Evolutionary conservation across 2,797 vertebrate species (phyloP), one percentile per base, ranked within the genome.

Genomic region (Sebastes diploproa): DNA sequence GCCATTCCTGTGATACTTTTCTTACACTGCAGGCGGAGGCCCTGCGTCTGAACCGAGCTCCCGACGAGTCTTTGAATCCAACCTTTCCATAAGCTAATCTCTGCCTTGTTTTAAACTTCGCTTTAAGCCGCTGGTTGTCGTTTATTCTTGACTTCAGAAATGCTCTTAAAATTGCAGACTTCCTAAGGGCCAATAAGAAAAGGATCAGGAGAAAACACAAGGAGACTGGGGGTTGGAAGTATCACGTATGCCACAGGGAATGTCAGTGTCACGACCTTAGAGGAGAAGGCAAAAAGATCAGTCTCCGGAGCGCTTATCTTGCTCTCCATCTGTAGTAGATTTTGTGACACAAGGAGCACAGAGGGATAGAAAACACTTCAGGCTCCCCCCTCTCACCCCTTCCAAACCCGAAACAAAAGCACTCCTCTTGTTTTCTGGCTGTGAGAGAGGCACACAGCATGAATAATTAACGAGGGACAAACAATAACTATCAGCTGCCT

Each of bases 201-300:
- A 75, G 75, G 78, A 86, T 89, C 69, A 86, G 76, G 54, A 75
- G 73, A 85, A 83, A 88, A 89, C 76, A 80, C 75, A 77, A 82
- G 74, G 55, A 72, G 81, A 62, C 65, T 66, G 86, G 80, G 86
- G 87, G 91, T 83, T 85, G 88, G 61, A 82, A 52, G 89, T 91
- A 95, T 94, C 93, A 89, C 90, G 84, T 92, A 86, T 91, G 94
- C 92, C 89, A 88, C 82, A 63, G 93, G 91, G 95, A 95, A 95
- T 95, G 94, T 94, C 93, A 94, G 93, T 94, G 94, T 95, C 94
- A 93, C 82, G 95, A 96, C 94, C 94, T 94, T 71, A 80, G 88
- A 77, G 86, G 82, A 90, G 90, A 88, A 90, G 86, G 89, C 89
- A 90, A 89, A 94, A 89, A 91, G 91, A 92, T 92, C 89, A 91